A percentile compares a stretch with the other conserved stretches of the same genome.
These are phyloP conservation scores for Trichogramma dendrolimi DNA, from an alignment of 2,888 invertebrate species.

Conservation along the genomic window DNA sequence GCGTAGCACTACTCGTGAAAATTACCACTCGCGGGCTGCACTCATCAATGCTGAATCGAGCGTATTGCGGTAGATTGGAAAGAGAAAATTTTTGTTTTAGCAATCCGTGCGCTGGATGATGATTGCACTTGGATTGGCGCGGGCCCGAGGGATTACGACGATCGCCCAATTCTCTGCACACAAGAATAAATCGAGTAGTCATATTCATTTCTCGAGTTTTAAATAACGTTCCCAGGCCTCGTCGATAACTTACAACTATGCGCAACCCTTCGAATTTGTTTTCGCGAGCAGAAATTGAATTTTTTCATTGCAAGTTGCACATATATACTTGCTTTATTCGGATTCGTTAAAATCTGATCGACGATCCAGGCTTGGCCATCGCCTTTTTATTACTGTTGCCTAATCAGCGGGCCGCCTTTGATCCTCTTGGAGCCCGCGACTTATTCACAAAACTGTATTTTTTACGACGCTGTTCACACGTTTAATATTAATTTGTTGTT, in stretches of 20 bases:
- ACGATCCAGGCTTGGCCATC: no score
- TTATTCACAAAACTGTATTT: no score
- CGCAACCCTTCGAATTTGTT: neutral
- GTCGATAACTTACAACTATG: no score
- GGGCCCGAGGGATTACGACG: neutral
- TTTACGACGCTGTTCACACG: no score
- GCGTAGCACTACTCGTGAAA: slow-evolving; percentile 27
- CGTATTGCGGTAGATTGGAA: slow-evolving; percentile 22
- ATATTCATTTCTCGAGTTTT: slow-evolving; percentile 8
- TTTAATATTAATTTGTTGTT: no score
- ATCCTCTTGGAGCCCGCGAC: no score
- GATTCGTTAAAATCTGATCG: no score
- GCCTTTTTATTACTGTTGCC: no score
- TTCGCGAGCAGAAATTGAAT: neutral
- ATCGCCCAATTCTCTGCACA: neutral
- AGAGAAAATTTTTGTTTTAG: slow-evolving; percentile 28
- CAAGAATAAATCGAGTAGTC: slow-evolving; percentile 1
- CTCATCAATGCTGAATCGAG: slow-evolving; percentile 26
- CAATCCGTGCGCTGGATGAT: slow-evolving; percentile 32
- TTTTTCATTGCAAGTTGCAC: no score
- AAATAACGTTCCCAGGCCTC: slow-evolving; percentile 2
- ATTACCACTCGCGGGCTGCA: slow-evolving; percentile 33
- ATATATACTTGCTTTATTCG: no score
- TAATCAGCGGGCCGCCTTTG: no score
- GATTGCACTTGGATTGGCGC: neutral